Evolutionary conservation across 1,140 invertebrate genomes (phyloP), one percentile per base, ranked within the genome.

Genomic region (Tetragnatha versicolor): DNA sequence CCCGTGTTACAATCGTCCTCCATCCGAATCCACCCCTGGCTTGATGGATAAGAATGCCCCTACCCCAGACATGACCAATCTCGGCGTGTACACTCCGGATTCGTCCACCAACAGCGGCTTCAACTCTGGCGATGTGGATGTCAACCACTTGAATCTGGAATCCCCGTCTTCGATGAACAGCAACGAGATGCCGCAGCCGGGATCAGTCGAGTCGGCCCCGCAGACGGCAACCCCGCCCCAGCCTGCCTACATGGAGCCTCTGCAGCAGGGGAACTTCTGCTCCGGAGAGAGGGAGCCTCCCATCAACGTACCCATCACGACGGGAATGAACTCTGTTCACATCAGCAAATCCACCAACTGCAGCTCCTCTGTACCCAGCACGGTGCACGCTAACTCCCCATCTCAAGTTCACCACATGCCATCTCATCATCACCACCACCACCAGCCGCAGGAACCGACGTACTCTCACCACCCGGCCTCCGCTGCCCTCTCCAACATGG

Each of bases 101-200:
- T 93, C 92, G 0, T 93, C 92, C 0, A 94, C 92, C 33, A 93
- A 94, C 83, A 94, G 93, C 0, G 85, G 87, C 6, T 94, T 93
- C 69, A 83, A 82, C 79, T 80, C 90, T 91, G 72, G 93, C 91
- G 93, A 95, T 77, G 85, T 95, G 60, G 94, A 94, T 85, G 93
- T 94, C 0, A 90, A 89, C 81, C 93, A 94, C 83, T 85, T 95
- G 27, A 93, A 92, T 7, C 85, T 96, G 68, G 93, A 95, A 83
- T 95, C 94, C 0, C 94, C 94, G 0, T 91, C 93, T 0, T 94
- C 93, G 25, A 94, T 96, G 69, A 91, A 92, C 0, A 93, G 93
- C 42, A 88, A 84, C 81, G 93, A 95, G 84, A 89, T 95, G 83
- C 90, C 91, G 1, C 91, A 91, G 14, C 73, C 42, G 39, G 85